These are phyloP conservation scores for Corythaixoides concolor DNA, from an alignment of 2,113 vertebrate species.

Conservation along the genomic window DNA sequence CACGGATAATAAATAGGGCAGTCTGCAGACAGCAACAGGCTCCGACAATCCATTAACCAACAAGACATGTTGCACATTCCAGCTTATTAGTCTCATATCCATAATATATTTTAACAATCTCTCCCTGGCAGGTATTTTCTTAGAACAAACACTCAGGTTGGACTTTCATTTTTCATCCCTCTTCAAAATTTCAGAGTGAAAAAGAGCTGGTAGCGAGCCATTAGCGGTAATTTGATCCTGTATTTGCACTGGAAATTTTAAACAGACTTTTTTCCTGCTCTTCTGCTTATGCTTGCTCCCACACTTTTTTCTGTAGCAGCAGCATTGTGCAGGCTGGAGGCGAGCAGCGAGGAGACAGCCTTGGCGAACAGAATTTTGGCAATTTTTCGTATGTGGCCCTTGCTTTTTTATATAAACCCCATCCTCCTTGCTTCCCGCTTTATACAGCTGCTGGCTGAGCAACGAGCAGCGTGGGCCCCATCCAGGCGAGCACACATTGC, in stretches of 20 bases:
- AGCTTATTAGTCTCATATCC: slow-evolving; percentile 34
- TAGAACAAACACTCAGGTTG: neutral
- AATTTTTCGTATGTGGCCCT: neutral
- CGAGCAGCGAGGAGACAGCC: neutral
- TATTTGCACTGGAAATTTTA: neutral
- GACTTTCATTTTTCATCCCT: slow-evolving; percentile 9
- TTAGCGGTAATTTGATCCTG: neutral
- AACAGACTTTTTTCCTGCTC: neutral
- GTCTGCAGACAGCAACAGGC: neutral
- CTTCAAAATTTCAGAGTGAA: neutral
- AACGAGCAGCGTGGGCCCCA: rapidly evolving
- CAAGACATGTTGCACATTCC: neutral
- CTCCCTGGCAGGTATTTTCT: slow-evolving; percentile 31
- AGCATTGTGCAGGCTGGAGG: neutral
- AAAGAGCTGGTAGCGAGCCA: neutral
- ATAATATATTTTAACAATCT: slow-evolving; percentile 17
- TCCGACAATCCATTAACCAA: slow-evolving; percentile 16
- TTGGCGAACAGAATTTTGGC: neutral
- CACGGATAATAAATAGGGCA: neutral
- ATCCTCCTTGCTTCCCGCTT: neutral
- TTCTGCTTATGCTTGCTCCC: neutral
- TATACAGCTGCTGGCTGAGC: neutral
- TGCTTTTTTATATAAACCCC: neutral
- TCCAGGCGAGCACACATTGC: neutral
- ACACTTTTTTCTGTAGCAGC: neutral